These are phyloP conservation scores for Entomobrya multifasciata DNA, from an alignment of 2,888 invertebrate species.

Conservation along the genomic window DNA sequence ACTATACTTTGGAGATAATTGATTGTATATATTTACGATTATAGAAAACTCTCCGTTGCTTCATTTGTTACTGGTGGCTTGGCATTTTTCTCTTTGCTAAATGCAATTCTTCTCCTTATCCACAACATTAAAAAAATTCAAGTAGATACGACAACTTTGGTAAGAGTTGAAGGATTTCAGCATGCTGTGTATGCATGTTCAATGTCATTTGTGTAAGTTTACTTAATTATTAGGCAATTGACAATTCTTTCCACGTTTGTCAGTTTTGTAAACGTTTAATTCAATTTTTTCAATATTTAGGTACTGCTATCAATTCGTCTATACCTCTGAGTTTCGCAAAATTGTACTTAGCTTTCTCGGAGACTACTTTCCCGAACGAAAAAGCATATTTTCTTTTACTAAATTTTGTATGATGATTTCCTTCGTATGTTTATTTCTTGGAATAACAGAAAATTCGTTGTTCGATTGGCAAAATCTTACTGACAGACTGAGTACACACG, in stretches of 20 bases:
- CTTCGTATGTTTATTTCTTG: not conserved
- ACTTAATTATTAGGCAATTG: not conserved
- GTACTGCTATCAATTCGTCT: not conserved
- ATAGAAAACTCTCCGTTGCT: not conserved
- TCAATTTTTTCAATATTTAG: not conserved
- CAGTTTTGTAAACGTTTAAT: too few species aligned
- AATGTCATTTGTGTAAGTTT: constrained; percentile 13
- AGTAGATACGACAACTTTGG: not conserved
- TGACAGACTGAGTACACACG: not conserved
- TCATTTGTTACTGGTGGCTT: not conserved
- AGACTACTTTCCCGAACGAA: not conserved
- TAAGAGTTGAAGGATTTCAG: constrained; percentile 13
- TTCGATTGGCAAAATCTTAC: not conserved
- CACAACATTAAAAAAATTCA: not conserved
- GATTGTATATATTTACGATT: not conserved
- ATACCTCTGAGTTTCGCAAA: not conserved
- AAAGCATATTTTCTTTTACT: not conserved
- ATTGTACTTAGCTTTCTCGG: not conserved
- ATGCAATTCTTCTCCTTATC: not conserved
- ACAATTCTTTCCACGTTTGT: too few species aligned
- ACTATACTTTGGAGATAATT: not conserved
- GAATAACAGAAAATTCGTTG: not conserved
- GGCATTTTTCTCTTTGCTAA: not conserved
- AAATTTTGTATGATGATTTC: not conserved
- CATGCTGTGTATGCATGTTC: constrained; percentile 9